These are phyloP conservation scores for Crocuta crocuta DNA, from an alignment of 2,113 vertebrate species.

Conservation along the genomic window DNA sequence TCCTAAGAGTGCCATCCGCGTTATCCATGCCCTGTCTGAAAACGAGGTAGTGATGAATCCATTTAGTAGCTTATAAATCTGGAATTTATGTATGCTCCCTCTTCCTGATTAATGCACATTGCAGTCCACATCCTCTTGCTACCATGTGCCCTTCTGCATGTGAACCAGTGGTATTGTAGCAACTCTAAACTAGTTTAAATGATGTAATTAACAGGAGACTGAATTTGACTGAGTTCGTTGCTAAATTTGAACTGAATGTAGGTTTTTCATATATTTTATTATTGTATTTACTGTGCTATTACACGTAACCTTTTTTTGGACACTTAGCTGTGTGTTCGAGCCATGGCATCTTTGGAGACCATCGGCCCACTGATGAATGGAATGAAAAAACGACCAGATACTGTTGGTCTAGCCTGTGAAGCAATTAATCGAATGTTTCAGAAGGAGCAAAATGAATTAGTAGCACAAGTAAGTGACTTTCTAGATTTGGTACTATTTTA, in stretches of 20 bases:
- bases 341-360: constrained; percentile 96
- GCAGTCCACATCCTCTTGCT: background rate
- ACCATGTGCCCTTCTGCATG: background rate
- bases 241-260: background rate
- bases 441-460: constrained; percentile 97
- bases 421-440: constrained; percentile 99
- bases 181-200: background rate
- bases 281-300: background rate
- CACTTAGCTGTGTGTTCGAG: constrained; percentile 94
- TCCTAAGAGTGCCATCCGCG: constrained; percentile 96
- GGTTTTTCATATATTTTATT: constrained; percentile 11
- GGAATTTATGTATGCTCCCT: background rate
- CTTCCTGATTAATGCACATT: background rate
- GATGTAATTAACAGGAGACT: background rate
- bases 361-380: constrained; percentile 96
- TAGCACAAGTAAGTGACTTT: constrained; percentile 92
- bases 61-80: background rate
- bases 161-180: background rate
- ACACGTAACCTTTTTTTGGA: constrained; percentile 16
- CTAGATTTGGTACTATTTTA: background rate
- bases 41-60: constrained; percentile 91
- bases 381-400: constrained; percentile 94
- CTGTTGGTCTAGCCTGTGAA: constrained; percentile 96
- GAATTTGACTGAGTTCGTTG: background rate
- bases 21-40: constrained; percentile 95